A percentile compares a stretch with the other conserved stretches of the same genome.
Evolutionary conservation across 1,140 invertebrate species (phyloP).

Genomic region (Ips typographus): DNA sequence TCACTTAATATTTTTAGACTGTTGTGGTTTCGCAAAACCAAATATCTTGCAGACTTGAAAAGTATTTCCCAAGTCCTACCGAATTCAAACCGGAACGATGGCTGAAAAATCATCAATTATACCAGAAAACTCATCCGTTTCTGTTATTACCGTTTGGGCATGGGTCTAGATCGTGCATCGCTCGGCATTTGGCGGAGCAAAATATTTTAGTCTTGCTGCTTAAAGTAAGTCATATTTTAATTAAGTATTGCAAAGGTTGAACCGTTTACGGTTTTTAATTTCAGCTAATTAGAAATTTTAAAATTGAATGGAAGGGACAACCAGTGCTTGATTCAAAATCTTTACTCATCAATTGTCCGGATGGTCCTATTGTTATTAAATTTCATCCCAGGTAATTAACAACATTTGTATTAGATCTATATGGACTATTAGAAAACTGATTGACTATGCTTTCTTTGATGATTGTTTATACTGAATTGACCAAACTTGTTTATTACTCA

Average conservation of each 20-base stretch:
- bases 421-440: too few relatives aligned
- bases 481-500: too few relatives aligned
- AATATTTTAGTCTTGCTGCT: slow-evolving; percentile 79
- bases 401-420: too few relatives aligned
- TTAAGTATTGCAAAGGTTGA: background rate
- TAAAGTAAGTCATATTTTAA: slow-evolving; percentile 50
- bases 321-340: slow-evolving; percentile 64
- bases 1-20: slow-evolving; percentile 63
- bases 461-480: too few relatives aligned
- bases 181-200: slow-evolving; percentile 84
- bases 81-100: slow-evolving; percentile 77
- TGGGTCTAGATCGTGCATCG: slow-evolving; percentile 84
- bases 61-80: slow-evolving; percentile 71
- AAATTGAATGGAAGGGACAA: slow-evolving; percentile 67
- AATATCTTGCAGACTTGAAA: slow-evolving; percentile 66
- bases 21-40: slow-evolving; percentile 87
- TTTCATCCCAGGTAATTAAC: slow-evolving; percentile 49
- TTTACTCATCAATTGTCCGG: slow-evolving; percentile 77
- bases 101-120: slow-evolving; percentile 57
- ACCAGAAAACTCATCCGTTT: slow-evolving; percentile 70
- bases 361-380: slow-evolving; percentile 65
- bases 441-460: too few relatives aligned
- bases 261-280: slow-evolving; percentile 35
- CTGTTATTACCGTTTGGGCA: slow-evolving; percentile 85
- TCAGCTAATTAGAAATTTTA: slow-evolving; percentile 68